phyloP scores from a whole-genome alignment of 2,888 invertebrate species.

The Heliconius sara region DNA sequence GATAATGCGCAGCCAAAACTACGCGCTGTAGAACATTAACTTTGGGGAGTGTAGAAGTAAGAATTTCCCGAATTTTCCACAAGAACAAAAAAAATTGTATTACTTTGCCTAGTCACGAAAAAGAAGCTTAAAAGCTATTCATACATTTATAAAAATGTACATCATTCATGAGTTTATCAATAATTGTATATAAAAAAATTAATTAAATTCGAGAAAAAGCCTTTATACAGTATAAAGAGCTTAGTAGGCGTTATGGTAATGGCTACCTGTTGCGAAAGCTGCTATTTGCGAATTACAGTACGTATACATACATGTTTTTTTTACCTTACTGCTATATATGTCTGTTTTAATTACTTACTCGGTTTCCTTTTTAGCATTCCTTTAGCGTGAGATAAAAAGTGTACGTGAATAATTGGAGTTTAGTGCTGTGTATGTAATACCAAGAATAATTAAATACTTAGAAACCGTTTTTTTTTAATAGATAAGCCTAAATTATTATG shows the following conservation, averaged over 20 bases:
- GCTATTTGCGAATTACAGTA: conserved; percentile 20
- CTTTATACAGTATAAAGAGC: conserved; percentile 1
- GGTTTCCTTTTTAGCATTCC: conserved; percentile 27
- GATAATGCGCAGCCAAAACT: no score
- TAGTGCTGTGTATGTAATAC: conserved; percentile 25
- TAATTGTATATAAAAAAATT: background rate
- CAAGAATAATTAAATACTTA: conserved; percentile 10
- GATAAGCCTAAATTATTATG: background rate
- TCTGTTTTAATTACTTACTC: conserved; percentile 34
- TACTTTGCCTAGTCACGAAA: background rate
- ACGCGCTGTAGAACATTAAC: no score
- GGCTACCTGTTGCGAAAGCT: conserved; percentile 23
- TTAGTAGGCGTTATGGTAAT: conserved; percentile 22
- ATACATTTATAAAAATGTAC: background rate
- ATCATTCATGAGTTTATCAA: background rate
- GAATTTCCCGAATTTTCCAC: no score
- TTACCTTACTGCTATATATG: conserved; percentile 24
- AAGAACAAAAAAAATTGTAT: background rate
- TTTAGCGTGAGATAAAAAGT: conserved; percentile 22
- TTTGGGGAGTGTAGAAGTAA: no score
- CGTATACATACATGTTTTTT: conserved; percentile 22
- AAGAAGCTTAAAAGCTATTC: background rate
- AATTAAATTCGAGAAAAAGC: background rate
- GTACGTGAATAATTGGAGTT: conserved; percentile 10
- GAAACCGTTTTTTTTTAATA: background rate